These are phyloP conservation scores for Zoanthus solanderi DNA, from an alignment of 92 coral and sea anemone species.

Conservation along the genomic window DNA sequence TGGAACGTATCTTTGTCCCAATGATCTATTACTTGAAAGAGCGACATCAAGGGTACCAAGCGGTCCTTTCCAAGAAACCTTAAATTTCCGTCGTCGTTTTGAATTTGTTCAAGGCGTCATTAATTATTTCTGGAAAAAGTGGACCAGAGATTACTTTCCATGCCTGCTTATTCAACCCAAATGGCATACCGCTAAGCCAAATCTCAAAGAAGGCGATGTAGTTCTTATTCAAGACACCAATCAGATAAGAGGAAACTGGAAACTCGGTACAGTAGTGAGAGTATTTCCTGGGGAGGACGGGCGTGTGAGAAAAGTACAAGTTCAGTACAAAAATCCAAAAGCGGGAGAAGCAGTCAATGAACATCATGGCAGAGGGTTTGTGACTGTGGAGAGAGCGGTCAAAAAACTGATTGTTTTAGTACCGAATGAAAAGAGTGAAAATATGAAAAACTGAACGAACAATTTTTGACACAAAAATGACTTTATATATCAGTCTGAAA, in stretches of 20 bases:
- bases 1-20: conserved; percentile 54
- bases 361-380: conserved; percentile 30
- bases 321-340: conserved; percentile 15
- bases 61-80: conserved; percentile 44
- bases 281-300: conserved; percentile 32
- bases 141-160: conserved; percentile 49
- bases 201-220: conserved; percentile 38
- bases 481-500: conserved; percentile 6
- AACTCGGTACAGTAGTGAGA: conserved; percentile 27
- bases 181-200: conserved; percentile 48
- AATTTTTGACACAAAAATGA: conserved; percentile 62
- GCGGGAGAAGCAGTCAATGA: conserved; percentile 10
- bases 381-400: conserved; percentile 39
- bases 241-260: conserved; percentile 40
- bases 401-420: conserved; percentile 38
- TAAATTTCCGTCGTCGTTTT: background rate
- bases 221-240: conserved; percentile 50
- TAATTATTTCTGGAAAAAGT: conserved; percentile 25
- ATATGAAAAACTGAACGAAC: conserved; percentile 53
- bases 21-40: conserved; percentile 51
- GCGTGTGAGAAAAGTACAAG: conserved; percentile 41
- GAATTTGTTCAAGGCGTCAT: conserved; percentile 31
- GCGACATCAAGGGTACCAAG: conserved; percentile 44
- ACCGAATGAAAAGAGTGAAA: background rate
- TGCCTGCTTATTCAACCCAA: conserved; percentile 45